phyloP scores from a whole-genome alignment of 2,797 vertebrate genomes.

The Nothura maculosa region DNA sequence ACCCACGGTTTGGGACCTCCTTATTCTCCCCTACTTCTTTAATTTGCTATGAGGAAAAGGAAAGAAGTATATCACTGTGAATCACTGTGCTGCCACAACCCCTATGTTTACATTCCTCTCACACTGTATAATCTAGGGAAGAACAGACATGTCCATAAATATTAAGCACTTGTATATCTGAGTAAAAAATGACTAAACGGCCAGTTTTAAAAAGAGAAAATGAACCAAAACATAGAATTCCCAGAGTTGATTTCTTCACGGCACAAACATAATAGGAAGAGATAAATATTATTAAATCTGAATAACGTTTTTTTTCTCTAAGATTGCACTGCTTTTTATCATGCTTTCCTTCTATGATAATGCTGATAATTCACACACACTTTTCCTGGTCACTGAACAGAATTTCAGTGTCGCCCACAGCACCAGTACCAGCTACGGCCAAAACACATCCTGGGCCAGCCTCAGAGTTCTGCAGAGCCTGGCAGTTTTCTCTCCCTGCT shows the following conservation, averaged over 20 bases:
- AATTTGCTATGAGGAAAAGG: not conserved
- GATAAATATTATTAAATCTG: not conserved
- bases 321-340: not conserved
- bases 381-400: not conserved
- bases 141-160: not conserved
- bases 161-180: not conserved
- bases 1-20: not conserved
- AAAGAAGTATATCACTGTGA: not conserved
- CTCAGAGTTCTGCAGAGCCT: not conserved
- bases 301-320: not conserved
- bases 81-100: not conserved
- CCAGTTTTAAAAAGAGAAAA: not conserved
- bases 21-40: not conserved
- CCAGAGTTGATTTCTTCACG: not conserved
- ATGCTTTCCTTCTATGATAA: not conserved
- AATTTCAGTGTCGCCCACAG: not conserved
- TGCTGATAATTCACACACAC: not conserved
- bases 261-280: not conserved
- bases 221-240: not conserved
- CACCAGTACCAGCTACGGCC: not conserved
- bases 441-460: not conserved
- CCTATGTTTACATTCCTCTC: not conserved
- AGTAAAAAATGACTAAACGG: not conserved
- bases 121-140: not conserved
- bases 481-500: too few relatives aligned